These are phyloP conservation scores for Geotrupes spiniger DNA, from an alignment of 2,888 invertebrate species.

Conservation along the genomic window DNA sequence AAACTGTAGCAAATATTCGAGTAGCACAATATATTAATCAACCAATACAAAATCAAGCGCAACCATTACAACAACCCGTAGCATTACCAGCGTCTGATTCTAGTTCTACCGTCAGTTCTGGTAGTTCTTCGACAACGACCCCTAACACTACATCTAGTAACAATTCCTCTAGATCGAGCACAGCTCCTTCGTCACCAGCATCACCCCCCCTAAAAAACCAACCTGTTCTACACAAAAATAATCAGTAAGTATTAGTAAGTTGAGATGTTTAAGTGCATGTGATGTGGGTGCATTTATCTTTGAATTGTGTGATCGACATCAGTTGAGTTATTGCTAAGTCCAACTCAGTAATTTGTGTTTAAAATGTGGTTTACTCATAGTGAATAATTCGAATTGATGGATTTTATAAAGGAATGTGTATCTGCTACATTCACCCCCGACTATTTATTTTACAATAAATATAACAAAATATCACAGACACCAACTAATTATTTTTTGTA, in stretches of 20 bases:
- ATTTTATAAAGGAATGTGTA: too few species aligned
- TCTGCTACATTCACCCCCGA: too few species aligned
- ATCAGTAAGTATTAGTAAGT: conserved; percentile 28
- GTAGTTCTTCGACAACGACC: conserved; percentile 67
- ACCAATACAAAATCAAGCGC: conserved; percentile 38
- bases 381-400: too few species aligned
- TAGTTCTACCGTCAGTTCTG: conserved; percentile 69
- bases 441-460: too few species aligned
- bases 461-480: too few species aligned
- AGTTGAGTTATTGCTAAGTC: too few species aligned
- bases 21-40: conserved; percentile 40
- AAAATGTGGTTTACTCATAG: too few species aligned
- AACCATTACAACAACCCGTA: conserved; percentile 45
- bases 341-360: too few species aligned
- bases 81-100: conserved; percentile 63
- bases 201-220: conserved; percentile 54
- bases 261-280: too few species aligned
- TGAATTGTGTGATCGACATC: too few species aligned
- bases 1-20: conserved; percentile 42
- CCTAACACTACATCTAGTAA: conserved; percentile 65
- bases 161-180: conserved; percentile 63
- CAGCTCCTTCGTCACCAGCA: conserved; percentile 71
- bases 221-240: conserved; percentile 30
- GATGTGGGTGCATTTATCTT: too few species aligned
- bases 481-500: too few species aligned